Conservation (phyloP, 2,797 vertebrate species). For the Erithacus rubecula region DNA sequence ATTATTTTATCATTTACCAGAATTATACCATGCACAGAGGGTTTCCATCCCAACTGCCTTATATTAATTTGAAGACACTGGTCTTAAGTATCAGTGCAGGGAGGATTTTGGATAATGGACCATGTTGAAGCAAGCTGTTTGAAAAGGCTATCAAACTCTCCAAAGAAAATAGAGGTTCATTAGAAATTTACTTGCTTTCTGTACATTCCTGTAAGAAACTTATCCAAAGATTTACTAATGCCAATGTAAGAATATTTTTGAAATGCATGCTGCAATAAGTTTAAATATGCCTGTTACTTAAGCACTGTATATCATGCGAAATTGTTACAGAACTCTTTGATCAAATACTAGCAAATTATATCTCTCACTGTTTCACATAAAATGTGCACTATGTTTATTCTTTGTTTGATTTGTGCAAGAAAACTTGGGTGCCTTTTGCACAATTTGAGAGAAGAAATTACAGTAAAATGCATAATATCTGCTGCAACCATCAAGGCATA, state of each 20-base stretch:
- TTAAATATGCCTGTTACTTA: background rate
- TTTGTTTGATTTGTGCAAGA: background rate
- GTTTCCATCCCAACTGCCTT: background rate
- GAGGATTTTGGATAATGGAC: background rate
- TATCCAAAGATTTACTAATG: background rate
- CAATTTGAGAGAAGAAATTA: background rate
- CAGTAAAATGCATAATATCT: background rate
- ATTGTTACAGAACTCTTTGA: background rate
- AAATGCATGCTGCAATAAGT: background rate
- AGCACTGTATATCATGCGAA: background rate
- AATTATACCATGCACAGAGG: conserved; percentile 28
- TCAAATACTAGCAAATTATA: background rate
- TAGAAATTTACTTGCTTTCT: background rate
- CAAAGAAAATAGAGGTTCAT: background rate
- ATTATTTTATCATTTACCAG: conserved; percentile 70
- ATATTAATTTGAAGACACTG: conserved; percentile 50
- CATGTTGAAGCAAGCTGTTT: background rate
- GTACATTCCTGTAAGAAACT: background rate
- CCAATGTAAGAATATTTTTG: background rate
- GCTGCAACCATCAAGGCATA: background rate
- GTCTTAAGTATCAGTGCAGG: conserved; percentile 54
- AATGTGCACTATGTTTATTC: background rate
- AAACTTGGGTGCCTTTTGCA: background rate
- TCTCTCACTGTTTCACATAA: background rate
- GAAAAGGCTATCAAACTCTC: background rate